A percentile compares a stretch with the other conserved stretches of the same genome.
Conservation (phyloP, 2,888 invertebrate genomes). For the Lasioglossum morio region DNA sequence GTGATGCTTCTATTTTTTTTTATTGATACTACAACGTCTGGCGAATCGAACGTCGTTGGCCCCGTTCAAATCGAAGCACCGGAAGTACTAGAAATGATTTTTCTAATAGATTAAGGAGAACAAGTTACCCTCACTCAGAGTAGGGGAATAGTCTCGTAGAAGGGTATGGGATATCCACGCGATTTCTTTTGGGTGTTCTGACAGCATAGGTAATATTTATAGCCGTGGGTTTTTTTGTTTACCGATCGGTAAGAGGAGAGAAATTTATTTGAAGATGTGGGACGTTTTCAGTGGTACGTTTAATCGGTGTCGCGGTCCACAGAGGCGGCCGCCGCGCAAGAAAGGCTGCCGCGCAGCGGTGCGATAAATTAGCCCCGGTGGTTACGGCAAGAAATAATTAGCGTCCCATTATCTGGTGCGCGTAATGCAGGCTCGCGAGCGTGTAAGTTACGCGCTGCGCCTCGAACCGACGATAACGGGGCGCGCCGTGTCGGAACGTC, state of each 20-base stretch:
- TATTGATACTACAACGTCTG: neutral
- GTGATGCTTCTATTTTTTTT: too few species aligned
- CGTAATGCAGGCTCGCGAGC: slow-evolving; percentile 51
- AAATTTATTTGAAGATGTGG: neutral
- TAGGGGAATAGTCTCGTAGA: too few species aligned
- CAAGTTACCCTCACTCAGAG: too few species aligned
- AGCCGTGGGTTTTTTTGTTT: neutral
- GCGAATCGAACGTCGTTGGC: neutral
- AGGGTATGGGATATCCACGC: neutral
- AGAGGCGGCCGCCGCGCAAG: neutral
- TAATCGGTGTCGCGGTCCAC: neutral
- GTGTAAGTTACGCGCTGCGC: slow-evolving; percentile 44
- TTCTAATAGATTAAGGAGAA: too few species aligned
- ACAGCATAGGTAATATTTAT: neutral
- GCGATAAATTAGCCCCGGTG: slow-evolving; percentile 45
- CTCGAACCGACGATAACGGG: slow-evolving; percentile 27
- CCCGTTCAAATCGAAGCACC: neutral
- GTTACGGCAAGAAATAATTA: slow-evolving; percentile 50
- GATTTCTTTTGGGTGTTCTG: neutral
- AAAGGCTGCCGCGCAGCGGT: neutral
- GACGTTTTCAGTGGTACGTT: neutral
- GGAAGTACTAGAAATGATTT: neutral
- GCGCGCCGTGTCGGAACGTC: slow-evolving; percentile 8
- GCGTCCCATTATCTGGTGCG: slow-evolving; percentile 52
- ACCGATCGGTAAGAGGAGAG: neutral